Evolutionary conservation across 2,113 vertebrate genomes (phyloP).

Genomic region (Erythrocercus mccallii): DNA sequence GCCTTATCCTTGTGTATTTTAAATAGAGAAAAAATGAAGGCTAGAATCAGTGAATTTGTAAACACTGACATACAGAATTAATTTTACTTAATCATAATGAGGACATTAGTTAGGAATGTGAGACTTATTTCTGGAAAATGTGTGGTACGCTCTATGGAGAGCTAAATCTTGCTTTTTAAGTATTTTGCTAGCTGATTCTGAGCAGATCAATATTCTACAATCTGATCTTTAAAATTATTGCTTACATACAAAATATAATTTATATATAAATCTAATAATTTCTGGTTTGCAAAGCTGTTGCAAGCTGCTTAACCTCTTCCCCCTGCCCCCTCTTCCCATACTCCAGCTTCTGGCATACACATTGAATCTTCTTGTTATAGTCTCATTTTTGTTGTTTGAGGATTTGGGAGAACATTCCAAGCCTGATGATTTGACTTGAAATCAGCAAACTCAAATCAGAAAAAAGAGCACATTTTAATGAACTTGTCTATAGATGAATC

Average conservation of each 20-base stretch:
- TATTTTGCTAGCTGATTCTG: neutral
- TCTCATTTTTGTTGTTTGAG: neutral
- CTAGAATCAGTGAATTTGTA: slow-evolving; percentile 62
- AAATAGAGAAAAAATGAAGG: slow-evolving; percentile 67
- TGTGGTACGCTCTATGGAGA: neutral
- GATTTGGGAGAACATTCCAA: neutral
- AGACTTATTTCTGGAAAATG: neutral
- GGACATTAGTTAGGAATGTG: neutral
- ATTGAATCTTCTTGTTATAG: neutral
- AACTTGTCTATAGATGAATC: neutral
- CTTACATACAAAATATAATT: neutral
- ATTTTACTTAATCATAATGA: slow-evolving; percentile 55
- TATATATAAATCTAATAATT: neutral
- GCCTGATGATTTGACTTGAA: neutral
- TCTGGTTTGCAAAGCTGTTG: neutral
- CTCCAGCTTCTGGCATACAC: neutral
- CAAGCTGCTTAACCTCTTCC: neutral
- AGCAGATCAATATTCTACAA: neutral
- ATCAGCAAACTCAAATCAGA: neutral
- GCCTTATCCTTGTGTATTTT: slow-evolving; percentile 68
- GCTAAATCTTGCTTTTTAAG: neutral
- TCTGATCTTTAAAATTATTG: neutral
- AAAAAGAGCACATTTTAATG: neutral
- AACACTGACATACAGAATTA: slow-evolving; percentile 38
- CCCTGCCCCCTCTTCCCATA: rapidly evolving